A percentile compares a stretch with the other conserved stretches of the same genome.
Conservation (phyloP, 2,113 vertebrate species). For the Trachemys scripta region DNA sequence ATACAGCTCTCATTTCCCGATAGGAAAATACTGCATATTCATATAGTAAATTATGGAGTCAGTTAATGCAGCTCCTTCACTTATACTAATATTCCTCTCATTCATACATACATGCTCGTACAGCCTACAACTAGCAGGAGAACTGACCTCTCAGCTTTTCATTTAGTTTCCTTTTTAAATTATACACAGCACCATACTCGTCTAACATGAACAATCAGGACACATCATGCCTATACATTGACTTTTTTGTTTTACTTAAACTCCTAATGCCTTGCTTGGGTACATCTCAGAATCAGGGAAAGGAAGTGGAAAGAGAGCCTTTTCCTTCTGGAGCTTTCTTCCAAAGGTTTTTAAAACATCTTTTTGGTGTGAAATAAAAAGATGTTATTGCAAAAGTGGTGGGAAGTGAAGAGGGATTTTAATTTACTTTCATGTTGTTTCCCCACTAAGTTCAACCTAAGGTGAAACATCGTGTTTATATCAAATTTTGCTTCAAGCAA, state of each 20-base stretch:
- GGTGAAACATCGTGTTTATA: conserved; percentile 71
- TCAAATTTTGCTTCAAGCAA: conserved; percentile 78
- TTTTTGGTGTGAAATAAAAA: conserved; percentile 56
- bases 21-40: conserved; percentile 39
- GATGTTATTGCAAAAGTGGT: conserved; percentile 55
- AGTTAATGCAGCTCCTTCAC: background rate
- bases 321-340: conserved; percentile 43
- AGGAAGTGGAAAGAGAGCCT: conserved; percentile 23
- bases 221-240: background rate
- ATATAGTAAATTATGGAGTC: conserved; percentile 25
- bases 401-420: conserved; percentile 68
- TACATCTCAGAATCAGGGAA: conserved; percentile 15
- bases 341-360: conserved; percentile 35
- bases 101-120: background rate
- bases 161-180: background rate
- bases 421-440: conserved; percentile 73
- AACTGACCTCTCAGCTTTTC: background rate
- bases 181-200: background rate
- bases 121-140: background rate
- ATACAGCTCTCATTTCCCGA: conserved; percentile 61
- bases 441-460: conserved; percentile 71
- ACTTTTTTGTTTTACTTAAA: background rate
- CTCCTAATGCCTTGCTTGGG: conserved; percentile 27
- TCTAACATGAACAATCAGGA: background rate
- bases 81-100: background rate